These are phyloP conservation scores for Coregonus clupeaformis DNA, from an alignment of 2,113 vertebrate genomes.

Conservation along the genomic window DNA sequence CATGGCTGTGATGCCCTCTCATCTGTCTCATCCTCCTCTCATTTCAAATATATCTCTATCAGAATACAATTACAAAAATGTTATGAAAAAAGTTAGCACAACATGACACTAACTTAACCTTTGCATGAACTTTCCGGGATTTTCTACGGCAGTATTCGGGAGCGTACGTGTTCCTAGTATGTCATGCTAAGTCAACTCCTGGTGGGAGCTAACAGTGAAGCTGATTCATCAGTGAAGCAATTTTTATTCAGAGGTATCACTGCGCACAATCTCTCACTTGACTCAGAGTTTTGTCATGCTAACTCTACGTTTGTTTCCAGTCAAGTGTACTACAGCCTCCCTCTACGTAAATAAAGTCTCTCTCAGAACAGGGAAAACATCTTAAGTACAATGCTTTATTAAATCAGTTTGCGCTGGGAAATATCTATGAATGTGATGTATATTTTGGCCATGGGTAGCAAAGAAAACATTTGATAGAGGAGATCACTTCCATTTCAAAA, in stretches of 20 bases:
- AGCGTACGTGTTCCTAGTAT: background rate
- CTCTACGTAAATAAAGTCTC: conserved; percentile 31
- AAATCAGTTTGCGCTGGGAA: conserved; percentile 34
- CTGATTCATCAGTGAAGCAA: conserved; percentile 48
- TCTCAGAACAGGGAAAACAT: background rate
- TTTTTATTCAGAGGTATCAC: conserved; percentile 15
- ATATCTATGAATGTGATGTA: background rate
- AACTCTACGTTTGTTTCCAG: conserved; percentile 36
- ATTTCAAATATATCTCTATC: too few relatives aligned
- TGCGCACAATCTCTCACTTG: conserved; percentile 36
- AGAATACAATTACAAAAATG: too few relatives aligned
- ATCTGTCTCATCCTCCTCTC: too few relatives aligned
- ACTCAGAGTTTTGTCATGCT: conserved; percentile 55
- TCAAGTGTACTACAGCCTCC: conserved; percentile 19
- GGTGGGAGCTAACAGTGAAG: background rate
- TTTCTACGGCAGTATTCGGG: conserved; percentile 12
- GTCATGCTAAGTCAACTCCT: conserved; percentile 27
- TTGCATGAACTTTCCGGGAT: conserved; percentile 25
- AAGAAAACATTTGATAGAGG: conserved; percentile 35
- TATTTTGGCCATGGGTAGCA: conserved; percentile 5
- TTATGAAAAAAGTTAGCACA: background rate
- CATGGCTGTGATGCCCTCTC: too few relatives aligned
- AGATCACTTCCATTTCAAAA: conserved; percentile 17
- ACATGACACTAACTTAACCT: background rate
- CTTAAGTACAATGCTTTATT: conserved; percentile 17